Evolutionary conservation across 2,113 vertebrate species (phyloP), one percentile per base, ranked within the genome.

Genomic region (Pheucticus melanocephalus): DNA sequence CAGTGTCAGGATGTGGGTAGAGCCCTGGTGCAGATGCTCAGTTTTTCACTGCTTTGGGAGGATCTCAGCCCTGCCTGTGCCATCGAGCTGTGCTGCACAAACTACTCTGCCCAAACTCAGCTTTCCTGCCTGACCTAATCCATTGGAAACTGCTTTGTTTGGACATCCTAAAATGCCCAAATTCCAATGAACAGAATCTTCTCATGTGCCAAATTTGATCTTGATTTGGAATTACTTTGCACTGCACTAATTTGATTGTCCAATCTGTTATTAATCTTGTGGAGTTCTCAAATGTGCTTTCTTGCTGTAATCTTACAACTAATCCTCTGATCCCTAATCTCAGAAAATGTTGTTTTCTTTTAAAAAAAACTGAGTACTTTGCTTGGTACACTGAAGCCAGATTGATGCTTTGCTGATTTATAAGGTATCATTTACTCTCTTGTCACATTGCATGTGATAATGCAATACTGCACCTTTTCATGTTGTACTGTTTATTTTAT

Each of bases 271-370:
- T 98, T 98, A 98, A 98, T 98, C 97, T 83, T 88, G 96, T 92
- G 90, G 87, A 97, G 82, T 97, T 96, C 93, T 98, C 92, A 96
- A 96, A 97, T 97, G 80, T 92, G 97, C 97, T 98, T 99, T 99
- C 99, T 99, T 99, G 99, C 99, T 99, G 99, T 99, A 99, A 98
- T 98, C 99, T 99, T 99, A 99, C 96, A 97, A 98, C 98, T 99
- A 99, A 99, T 99, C 98, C 98, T 99, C 98, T 98, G 92, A 97
- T 94, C 82, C 94, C 88, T 97, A 96, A 97, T 97, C 98, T 86
- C 88, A 94, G 86, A 97, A 95, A 96, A 95, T 92, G 93, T 96
- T 97, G 59, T 93, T 35, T 96, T 94, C 82, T 87, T 96, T 69
- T 11, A 3, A 53, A 80, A 84, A 85, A 75, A 44, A 56, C 81